Evolutionary conservation across 1,140 invertebrate species (phyloP).

Genomic region (Tetramorium simillimum): DNA sequence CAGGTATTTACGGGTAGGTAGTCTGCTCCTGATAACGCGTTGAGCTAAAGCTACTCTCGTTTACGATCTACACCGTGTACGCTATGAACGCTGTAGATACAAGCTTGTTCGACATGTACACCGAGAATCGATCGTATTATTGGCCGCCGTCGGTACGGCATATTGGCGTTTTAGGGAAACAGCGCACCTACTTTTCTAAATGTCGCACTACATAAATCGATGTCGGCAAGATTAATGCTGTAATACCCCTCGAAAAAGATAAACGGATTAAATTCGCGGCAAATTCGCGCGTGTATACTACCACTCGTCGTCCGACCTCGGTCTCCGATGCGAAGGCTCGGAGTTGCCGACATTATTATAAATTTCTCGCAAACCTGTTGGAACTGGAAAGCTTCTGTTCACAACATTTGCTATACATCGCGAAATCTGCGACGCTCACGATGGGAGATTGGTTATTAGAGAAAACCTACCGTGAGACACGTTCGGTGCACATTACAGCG

Average conservation of each 20-base stretch:
- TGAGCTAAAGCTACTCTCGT: conserved; percentile 6
- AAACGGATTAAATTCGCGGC: background rate
- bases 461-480: conserved; percentile 49
- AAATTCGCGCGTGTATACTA: background rate
- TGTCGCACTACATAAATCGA: conserved; percentile 42
- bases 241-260: background rate
- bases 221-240: conserved; percentile 21
- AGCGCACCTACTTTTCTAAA: conserved; percentile 27
- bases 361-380: background rate
- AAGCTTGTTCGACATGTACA: conserved; percentile 20
- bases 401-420: background rate
- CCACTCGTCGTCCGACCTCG: background rate
- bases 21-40: conserved; percentile 38
- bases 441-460: conserved; percentile 57
- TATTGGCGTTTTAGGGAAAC: conserved; percentile 19
- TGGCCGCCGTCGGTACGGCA: background rate
- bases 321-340: background rate
- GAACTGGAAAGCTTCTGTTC: background rate
- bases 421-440: conserved; percentile 22
- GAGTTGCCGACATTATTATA: background rate
- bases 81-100: conserved; percentile 16
- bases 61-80: conserved; percentile 9
- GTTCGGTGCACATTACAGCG: conserved; percentile 40
- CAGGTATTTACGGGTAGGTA: conserved; percentile 54
- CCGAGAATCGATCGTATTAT: conserved; percentile 47